Evolutionary conservation across 2,888 invertebrate genomes (phyloP), one percentile per base, ranked within the genome.

Genomic region (Gandaritis pyraliata): DNA sequence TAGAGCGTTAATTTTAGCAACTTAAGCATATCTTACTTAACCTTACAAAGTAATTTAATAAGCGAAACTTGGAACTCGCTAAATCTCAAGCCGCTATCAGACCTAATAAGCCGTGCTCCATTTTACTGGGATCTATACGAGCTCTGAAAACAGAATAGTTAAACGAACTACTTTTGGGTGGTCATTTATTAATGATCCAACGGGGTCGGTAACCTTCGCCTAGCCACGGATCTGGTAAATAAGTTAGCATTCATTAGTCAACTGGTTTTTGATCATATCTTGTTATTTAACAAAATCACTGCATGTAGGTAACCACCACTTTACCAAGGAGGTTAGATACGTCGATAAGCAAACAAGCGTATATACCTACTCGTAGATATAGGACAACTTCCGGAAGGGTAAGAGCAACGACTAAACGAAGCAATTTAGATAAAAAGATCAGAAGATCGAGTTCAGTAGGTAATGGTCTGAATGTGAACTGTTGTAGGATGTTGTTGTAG

Each of bases 111-210:
- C 58, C 38, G 53, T 58, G 60, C 48, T 61, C 57, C 59, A 65
- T 64, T 61, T 11, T 16, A n/a, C 41, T 60, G 52, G 55, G 58
- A 65, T 65, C 8, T 33, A 1, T 52, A 56, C 45, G 58, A 58
- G 38, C 57, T 58, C 58, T 53, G 59, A 68, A 68, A 69, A 51
- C 33, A 47, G 68, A 65, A 69, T 68, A 57, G 29, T 30, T 66
- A 66, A 71, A 61, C 30, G 54, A 30, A 48, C 58, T 43, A 64
- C 65, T 70, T 70, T 66, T 60, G 60, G 49, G 65, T 61, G 67
- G 70, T 64, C 66, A 65, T 54, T 66, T 56, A 52, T 52, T 33
- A 47, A 56, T 52, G 47, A 41, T 46, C 38, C 13, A 51, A 39
- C 23, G 39, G 29, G 18, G 23, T 47, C 36, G 39, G 29, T 48